Percentiles rank a stretch among this genome's conserved stretches.
These are phyloP conservation scores for Argyresthia goedartella DNA, from an alignment of 2,888 invertebrate species.

Conservation along the genomic window DNA sequence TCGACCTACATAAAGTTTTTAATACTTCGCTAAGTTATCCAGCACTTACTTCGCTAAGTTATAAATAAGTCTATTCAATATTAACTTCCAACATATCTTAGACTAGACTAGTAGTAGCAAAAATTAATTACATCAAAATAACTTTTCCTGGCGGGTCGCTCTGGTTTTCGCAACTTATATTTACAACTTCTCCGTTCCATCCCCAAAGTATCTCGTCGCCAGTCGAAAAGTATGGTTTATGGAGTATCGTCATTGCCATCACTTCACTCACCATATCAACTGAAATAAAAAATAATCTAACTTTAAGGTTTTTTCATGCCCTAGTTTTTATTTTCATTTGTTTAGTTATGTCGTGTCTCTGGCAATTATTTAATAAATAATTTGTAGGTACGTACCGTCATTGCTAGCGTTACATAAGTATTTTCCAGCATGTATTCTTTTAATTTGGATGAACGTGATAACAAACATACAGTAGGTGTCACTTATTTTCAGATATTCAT, in stretches of 20 bases:
- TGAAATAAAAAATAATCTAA: constrained; percentile 13
- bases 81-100: not conserved
- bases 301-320: no score
- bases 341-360: no score
- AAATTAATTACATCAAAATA: constrained; percentile 54
- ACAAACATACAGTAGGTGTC: constrained; percentile 19
- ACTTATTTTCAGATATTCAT: not conserved
- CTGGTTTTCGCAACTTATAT: constrained; percentile 37
- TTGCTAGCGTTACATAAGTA: constrained; percentile 48
- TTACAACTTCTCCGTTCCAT: constrained; percentile 37
- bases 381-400: constrained; percentile 25
- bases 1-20: no score
- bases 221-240: constrained; percentile 35
- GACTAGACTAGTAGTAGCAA: no score
- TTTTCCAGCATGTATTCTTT: constrained; percentile 28
- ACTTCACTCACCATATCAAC: constrained; percentile 23
- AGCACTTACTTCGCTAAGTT: no score
- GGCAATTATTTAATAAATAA: not conserved
- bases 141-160: constrained; percentile 40
- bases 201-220: constrained; percentile 33
- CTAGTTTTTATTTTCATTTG: no score
- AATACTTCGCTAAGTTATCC: no score
- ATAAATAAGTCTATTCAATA: no score
- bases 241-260: constrained; percentile 36
- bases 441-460: constrained; percentile 24